These are phyloP conservation scores for Protophormia terraenovae DNA, from an alignment of 2,888 invertebrate species.

Conservation along the genomic window DNA sequence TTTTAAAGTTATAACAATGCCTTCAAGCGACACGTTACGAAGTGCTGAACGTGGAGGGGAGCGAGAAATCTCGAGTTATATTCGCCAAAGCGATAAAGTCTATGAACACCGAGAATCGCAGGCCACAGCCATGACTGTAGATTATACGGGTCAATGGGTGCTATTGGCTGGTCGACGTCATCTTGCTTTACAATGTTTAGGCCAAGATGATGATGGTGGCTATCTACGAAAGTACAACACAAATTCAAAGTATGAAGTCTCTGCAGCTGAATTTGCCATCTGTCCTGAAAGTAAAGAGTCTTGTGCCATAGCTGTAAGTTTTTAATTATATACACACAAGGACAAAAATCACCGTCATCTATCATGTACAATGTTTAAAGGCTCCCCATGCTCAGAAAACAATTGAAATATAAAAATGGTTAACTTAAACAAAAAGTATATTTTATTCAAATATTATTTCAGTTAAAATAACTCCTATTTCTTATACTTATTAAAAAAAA, in stretches of 20 bases:
- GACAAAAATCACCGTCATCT: too few relatives aligned
- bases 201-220: slow-evolving; percentile 81
- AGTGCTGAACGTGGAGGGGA: slow-evolving; percentile 39
- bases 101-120: slow-evolving; percentile 92
- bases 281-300: slow-evolving; percentile 88
- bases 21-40: background rate
- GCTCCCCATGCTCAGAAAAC: too few relatives aligned
- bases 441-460: too few relatives aligned
- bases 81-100: slow-evolving; percentile 77
- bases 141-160: slow-evolving; percentile 89
- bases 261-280: slow-evolving; percentile 96
- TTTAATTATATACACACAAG: slow-evolving; percentile 65
- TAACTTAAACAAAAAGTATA: too few relatives aligned
- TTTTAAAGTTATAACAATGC: slow-evolving; percentile 9
- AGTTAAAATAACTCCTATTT: too few relatives aligned
- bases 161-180: slow-evolving; percentile 91
- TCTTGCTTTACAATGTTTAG: slow-evolving; percentile 88
- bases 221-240: slow-evolving; percentile 89
- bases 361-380: too few relatives aligned
- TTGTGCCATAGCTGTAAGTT: slow-evolving; percentile 92
- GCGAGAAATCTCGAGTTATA: slow-evolving; percentile 75
- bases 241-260: slow-evolving; percentile 96
- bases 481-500: too few relatives aligned
- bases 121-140: slow-evolving; percentile 95
- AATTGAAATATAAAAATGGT: too few relatives aligned